Base-by-base conservation (phyloP, 2,113 vertebrate species). In the Boulengeromyrus knoepffleri region DNA sequence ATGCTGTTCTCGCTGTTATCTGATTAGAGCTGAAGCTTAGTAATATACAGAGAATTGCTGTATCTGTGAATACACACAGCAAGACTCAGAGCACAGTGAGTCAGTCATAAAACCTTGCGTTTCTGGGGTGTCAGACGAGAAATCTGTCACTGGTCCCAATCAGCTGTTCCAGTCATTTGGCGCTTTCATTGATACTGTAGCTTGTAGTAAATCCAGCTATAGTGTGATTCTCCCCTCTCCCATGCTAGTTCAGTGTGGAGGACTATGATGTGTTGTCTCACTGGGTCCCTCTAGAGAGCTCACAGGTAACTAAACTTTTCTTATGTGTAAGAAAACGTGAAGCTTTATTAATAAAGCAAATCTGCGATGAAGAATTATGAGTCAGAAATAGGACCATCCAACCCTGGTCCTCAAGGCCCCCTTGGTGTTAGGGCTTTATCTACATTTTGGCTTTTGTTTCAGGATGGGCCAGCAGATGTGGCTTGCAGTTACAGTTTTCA, bases 141-240 rank as follows among this genome's bases (percentile, higher is more conserved):
- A 89, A 83, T 89, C 70, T 89, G 88, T 83, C 50, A 17, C 47
- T 80, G 31, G 46, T 77, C 77, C n/a, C 88, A 24, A 12, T 52
- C n/a, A 70, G 47, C 62, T 83, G 70, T 89, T 80, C 27, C 19
- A 27, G 74, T 83, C 74, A 24, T 53, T 39, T 46, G 58, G 39
- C 24, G 27, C 47, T 83, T 47, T 56, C 27, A 52, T 27, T 46
- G 46, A 74, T 31, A n/a, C n/a, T n/a, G n/a, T n/a, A 50, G 62
- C 70, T 52, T 89, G 47, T 53, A 49, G 74, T 88, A 31, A 88
- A 45, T 88, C 3, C 39, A 45, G 87, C 36, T 53, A 24, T 39
- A 24, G 27, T 24, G 53, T 31, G 85, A 50, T 45, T 39, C 39
- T 62, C 8, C 27, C 5, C 12, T 56, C 3, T 87, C 85, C 50